Evolutionary conservation across 2,888 invertebrate genomes (phyloP).

Genomic region (Malacosoma neustria): DNA sequence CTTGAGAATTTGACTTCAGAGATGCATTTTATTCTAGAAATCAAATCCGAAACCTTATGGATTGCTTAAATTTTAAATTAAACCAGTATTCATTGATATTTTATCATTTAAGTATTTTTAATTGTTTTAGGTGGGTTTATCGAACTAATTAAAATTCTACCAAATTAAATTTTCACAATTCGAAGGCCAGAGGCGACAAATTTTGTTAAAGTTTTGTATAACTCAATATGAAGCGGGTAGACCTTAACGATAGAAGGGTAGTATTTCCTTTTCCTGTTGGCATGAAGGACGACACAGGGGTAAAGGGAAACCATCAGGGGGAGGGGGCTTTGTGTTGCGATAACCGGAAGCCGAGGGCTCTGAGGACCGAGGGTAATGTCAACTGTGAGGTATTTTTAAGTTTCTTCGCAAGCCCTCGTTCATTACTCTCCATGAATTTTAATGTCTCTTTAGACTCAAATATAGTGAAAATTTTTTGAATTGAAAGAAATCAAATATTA

Average conservation of each 20-base stretch:
- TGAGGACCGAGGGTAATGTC: slow-evolving; percentile 69
- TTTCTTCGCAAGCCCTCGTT: slow-evolving; percentile 52
- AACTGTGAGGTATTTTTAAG: slow-evolving; percentile 65
- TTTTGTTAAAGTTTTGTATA: slow-evolving; percentile 44
- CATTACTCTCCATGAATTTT: slow-evolving; percentile 40
- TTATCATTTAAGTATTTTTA: too few relatives aligned
- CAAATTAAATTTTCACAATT: too few relatives aligned
- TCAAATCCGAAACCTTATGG: too few relatives aligned
- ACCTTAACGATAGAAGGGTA: slow-evolving; percentile 72
- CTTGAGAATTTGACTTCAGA: too few relatives aligned
- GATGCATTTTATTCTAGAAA: too few relatives aligned
- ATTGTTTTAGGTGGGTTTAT: too few relatives aligned
- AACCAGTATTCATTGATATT: too few relatives aligned
- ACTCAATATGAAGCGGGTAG: slow-evolving; percentile 56
- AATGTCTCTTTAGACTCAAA: too few relatives aligned
- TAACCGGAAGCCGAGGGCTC: slow-evolving; percentile 72
- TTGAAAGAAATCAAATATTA: too few relatives aligned
- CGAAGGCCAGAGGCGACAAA: slow-evolving; percentile 44
- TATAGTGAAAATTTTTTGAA: too few relatives aligned
- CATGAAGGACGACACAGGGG: slow-evolving; percentile 20
- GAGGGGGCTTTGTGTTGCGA: slow-evolving; percentile 66
- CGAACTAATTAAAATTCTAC: too few relatives aligned
- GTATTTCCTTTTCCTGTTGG: slow-evolving; percentile 64
- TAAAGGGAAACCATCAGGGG: slow-evolving; percentile 27
- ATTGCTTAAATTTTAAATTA: too few relatives aligned